Conservation (phyloP, 64 coral and sea anemone genomes). For the Montipora capricornis region DNA sequence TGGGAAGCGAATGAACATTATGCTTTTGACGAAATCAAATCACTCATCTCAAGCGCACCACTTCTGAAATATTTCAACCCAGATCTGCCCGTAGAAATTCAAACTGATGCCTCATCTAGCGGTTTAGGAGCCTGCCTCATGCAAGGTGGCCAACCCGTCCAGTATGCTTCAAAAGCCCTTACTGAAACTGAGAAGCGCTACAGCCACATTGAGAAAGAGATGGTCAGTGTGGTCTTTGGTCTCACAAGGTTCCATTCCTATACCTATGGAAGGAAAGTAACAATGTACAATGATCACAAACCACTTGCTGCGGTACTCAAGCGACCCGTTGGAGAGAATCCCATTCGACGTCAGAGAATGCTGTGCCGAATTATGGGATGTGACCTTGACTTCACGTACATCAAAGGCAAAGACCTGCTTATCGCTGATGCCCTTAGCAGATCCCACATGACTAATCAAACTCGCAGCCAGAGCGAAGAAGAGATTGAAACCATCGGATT, state of each 20-base stretch:
- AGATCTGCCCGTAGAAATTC: slow-evolving; percentile 6
- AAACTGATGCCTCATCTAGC: slow-evolving; percentile 37
- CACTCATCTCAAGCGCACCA: slow-evolving; percentile 38
- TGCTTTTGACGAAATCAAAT: slow-evolving; percentile 24
- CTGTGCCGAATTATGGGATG: too few relatives aligned
- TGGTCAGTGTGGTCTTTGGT: background rate
- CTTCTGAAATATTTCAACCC: slow-evolving; percentile 54
- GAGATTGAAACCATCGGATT: slow-evolving; percentile 17
- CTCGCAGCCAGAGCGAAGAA: slow-evolving; percentile 1
- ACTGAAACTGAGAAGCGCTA: background rate
- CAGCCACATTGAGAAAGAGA: too few relatives aligned
- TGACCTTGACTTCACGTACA: too few relatives aligned
- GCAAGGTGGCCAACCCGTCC: slow-evolving; percentile 17
- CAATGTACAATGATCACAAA: too few relatives aligned
- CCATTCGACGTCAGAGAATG: too few relatives aligned
- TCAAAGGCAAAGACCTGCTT: too few relatives aligned
- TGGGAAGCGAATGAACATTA: background rate
- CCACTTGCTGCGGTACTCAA: too few relatives aligned
- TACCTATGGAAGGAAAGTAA: slow-evolving; percentile 32
- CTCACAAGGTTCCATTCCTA: slow-evolving; percentile 34
- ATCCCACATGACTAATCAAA: background rate
- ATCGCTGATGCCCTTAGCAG: background rate
- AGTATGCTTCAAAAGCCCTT: slow-evolving; percentile 31
- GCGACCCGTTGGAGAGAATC: too few relatives aligned
- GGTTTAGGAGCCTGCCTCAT: slow-evolving; percentile 41